Evolutionary conservation across 2,113 vertebrate species (phyloP), one percentile per base, ranked within the genome.

Genomic region (Redunca redunca): DNA sequence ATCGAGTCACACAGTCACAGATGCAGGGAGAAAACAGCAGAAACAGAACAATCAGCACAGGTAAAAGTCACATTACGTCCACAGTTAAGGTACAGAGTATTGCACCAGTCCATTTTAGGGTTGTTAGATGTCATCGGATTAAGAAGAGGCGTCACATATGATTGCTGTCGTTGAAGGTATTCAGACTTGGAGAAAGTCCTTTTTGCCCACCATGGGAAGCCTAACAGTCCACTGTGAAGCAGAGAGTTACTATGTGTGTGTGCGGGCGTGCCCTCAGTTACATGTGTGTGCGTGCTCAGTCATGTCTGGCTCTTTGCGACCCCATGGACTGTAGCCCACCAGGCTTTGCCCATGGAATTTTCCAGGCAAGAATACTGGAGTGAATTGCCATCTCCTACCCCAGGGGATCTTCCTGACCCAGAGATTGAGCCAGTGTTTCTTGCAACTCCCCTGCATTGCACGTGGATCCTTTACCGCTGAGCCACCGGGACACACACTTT

Each of bases 121-220:
- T 5, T 11, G 64, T 58, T 64, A n/a, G 16, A n/a, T 19, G 64
- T 67, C 64, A 19, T n/a, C 64, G n/a, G 64, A 67, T n/a, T 67
- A n/a, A n/a, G 64, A 67, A 67, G 16, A n/a, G 64, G 64, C 16
- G 5, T 10, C 7, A n/a, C 33, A 19, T 19, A 67, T 19, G 16
- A 67, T n/a, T 67, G 62, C 17, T n/a, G 4, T 17, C 19, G 62
- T 67, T 0, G 0, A n/a, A 67, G 33, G 33, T 67, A 10, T n/a
- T 19, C 33, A 67, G 16, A 19, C 64, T n/a, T 67, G 33, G 33
- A 4, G 33, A 67, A 67, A n/a, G 64, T 19, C 33, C 64, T n/a
- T 67, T n/a, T n/a, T n/a, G 33, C 64, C 64, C 33, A 67, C 33
- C 64, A n/a, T 67, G 64, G 16, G 16, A 67, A 67, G 36, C 71